phyloP scores from a whole-genome alignment of 2,113 vertebrate genomes.

The Paraplagusia blochii region DNA sequence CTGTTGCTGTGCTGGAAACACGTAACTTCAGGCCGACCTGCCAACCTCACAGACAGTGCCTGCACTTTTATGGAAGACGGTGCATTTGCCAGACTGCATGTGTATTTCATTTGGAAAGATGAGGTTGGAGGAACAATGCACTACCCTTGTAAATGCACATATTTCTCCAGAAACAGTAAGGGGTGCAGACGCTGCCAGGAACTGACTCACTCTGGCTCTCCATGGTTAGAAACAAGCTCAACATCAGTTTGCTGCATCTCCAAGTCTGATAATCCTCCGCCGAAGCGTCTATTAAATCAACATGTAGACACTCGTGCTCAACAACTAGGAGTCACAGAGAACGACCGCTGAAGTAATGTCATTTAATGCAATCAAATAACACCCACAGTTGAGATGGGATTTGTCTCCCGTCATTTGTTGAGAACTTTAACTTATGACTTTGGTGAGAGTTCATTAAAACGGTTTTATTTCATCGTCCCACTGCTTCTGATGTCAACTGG shows the following conservation, averaged over 20 bases:
- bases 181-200: constrained; percentile 8
- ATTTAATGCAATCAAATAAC: too few relatives aligned
- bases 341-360: too few relatives aligned
- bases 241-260: neutral
- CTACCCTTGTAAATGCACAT: constrained; percentile 17
- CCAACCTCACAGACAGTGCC: constrained; percentile 8
- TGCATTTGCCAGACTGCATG: constrained; percentile 1
- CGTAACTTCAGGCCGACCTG: neutral
- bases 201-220: constrained; percentile 19
- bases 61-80: constrained; percentile 4
- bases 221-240: constrained; percentile 11
- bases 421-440: too few relatives aligned
- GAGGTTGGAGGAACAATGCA: constrained; percentile 11
- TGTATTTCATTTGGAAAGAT: constrained; percentile 40
- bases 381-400: too few relatives aligned
- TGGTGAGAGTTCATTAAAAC: too few relatives aligned
- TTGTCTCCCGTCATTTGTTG: too few relatives aligned
- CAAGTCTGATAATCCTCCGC: neutral
- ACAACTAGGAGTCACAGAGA: too few relatives aligned
- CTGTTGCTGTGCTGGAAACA: neutral
- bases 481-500: too few relatives aligned
- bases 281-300: constrained; percentile 5
- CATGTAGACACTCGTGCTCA: neutral
- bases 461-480: too few relatives aligned
- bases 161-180: constrained; percentile 4